Base-by-base conservation (phyloP, 2,113 vertebrate species). In the Channa maculata region DNA sequence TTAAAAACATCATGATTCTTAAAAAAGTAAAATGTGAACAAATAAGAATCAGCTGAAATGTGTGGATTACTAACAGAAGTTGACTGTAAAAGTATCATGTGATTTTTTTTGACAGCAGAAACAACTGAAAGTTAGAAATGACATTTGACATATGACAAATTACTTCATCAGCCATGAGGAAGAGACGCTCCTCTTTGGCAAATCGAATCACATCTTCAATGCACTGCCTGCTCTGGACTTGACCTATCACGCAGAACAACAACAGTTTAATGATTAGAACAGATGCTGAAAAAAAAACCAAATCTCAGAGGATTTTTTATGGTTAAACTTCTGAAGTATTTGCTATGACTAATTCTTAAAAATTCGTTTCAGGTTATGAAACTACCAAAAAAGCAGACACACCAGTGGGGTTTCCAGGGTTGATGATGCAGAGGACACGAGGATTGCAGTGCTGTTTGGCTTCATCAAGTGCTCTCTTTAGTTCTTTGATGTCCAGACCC, bases 371-470 rank as follows among this genome's bases (percentile, higher is more conserved):
- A 39, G 37, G n/a, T 9, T 13, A 5, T 41, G 6, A 39, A 43
- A 69, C 3, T n/a, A 9, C 50, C 0, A 10, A 51, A 10, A 51
- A 37, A 4, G 4, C 2, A n/a, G 37, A 37, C 57, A 2, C 85
- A 98, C 97, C 97, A 0, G 97, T 97, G 66, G 97, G 97, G 83
- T 97, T 98, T n/a, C 96, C 96, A 0, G 97, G 97, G 89, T 97
- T 97, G 93, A 98, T 98, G 89, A 97, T 90, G 80, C 97, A 98
- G 8, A 98, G 94, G 1, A 89, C 96, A 0, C 95, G 93, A 0
- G 97, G 97, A 6, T 84, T 74, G 90, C 97, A 98, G 68, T 91
- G 91, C 0, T 82, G 50, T 0, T 93, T 89, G 0, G 96, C 97
- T 3, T 93, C 93, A 2, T 0, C 3, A 54, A 98, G 69, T 0